phyloP scores from a whole-genome alignment of 2,113 vertebrate genomes.

The Empidonax traillii region DNA sequence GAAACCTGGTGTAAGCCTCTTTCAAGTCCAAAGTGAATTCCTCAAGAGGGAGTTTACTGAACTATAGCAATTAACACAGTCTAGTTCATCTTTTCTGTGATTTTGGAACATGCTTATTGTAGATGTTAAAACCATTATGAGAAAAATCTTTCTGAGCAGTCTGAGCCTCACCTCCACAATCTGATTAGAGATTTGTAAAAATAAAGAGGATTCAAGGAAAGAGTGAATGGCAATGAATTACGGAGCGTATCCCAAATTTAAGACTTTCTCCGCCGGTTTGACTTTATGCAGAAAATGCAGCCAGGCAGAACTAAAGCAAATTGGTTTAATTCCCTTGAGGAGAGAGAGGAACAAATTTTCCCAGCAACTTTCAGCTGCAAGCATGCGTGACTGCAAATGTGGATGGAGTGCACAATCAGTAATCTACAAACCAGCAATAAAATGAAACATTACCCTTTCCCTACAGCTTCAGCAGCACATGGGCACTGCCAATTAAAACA shows the following conservation, averaged over 20 bases:
- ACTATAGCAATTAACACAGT: background rate
- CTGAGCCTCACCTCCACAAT: background rate
- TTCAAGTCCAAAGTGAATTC: background rate
- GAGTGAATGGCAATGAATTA: constrained; percentile 3
- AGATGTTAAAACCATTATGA: background rate
- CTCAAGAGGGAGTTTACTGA: background rate
- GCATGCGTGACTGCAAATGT: constrained; percentile 45
- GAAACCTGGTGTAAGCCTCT: background rate
- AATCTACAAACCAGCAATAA: constrained; percentile 50
- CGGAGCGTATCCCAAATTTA: background rate
- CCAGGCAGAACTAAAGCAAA: constrained; percentile 82
- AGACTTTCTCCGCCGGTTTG: constrained; percentile 30
- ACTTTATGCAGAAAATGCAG: constrained; percentile 77
- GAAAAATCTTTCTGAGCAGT: background rate
- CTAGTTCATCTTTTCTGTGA: background rate
- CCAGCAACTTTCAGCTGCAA: constrained; percentile 66
- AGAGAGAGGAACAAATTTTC: constrained; percentile 68
- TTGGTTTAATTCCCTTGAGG: constrained; percentile 77
- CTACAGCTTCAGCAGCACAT: background rate
- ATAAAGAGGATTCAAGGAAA: background rate
- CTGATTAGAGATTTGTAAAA: background rate
- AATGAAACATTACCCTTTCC: constrained; percentile 56
- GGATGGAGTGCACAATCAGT: constrained; percentile 46
- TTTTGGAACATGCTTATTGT: background rate
- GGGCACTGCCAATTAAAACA: constrained; percentile 50